Evolutionary conservation across 1,140 invertebrate genomes (phyloP).

Genomic region (Diabrotica virgifera): DNA sequence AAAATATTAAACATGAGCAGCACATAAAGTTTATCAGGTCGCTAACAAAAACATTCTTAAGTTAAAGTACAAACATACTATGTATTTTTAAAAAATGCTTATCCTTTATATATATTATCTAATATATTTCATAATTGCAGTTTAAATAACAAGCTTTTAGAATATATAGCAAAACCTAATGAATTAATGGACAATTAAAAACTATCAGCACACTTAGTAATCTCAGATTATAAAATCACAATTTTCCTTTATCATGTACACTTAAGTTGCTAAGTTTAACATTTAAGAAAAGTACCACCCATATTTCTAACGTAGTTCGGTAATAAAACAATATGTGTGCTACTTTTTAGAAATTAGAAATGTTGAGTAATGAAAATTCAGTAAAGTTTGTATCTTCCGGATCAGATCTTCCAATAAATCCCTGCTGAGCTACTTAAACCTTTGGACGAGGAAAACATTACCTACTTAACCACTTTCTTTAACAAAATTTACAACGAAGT

Average conservation of each 20-base stretch:
- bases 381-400: not conserved
- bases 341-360: not conserved
- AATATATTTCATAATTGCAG: not conserved
- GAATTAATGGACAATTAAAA: conserved; percentile 18
- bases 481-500: too few relatives aligned
- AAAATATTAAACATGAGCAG: conserved; percentile 18
- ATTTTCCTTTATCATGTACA: conserved; percentile 17
- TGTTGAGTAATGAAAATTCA: not conserved
- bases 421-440: too few relatives aligned
- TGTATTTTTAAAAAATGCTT: not conserved
- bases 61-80: not conserved
- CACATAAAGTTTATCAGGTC: conserved; percentile 15
- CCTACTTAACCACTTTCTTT: too few relatives aligned
- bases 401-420: too few relatives aligned
- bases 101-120: not conserved
- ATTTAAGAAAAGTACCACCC: conserved; percentile 7
- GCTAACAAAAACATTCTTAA: not conserved
- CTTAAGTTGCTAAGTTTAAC: conserved; percentile 1
- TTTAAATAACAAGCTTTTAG: conserved; percentile 22
- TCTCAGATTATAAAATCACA: conserved; percentile 26
- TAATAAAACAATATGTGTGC: conserved; percentile 6
- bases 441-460: too few relatives aligned
- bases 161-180: conserved; percentile 25
- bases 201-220: conserved; percentile 20
- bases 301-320: not conserved